Conservation (phyloP, 2,113 vertebrate species). For the Pungitius pungitius region DNA sequence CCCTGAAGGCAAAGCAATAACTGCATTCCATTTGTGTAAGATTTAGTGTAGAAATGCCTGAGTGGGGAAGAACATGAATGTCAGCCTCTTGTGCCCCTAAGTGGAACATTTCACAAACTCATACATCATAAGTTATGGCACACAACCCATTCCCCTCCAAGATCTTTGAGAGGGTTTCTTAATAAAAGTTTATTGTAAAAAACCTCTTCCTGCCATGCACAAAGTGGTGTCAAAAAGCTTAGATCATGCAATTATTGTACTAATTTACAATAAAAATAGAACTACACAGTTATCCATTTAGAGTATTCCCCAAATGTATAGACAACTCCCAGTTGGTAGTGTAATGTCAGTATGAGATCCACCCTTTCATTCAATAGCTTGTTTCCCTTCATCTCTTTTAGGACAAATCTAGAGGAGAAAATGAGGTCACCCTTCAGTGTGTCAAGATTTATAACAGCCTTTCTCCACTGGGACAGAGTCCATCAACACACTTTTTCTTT, state of each 20-base stretch:
- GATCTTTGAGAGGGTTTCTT: background rate
- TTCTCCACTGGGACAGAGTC: constrained; percentile 32
- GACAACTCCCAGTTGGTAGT: constrained; percentile 14
- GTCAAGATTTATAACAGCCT: constrained; percentile 39
- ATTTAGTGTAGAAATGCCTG: constrained; percentile 23
- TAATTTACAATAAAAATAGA: constrained; percentile 56
- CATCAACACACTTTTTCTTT: constrained; percentile 21
- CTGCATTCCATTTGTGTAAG: constrained; percentile 23
- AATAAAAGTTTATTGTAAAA: background rate
- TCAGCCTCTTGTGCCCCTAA: background rate
- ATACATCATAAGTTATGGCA: background rate
- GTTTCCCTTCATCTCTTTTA: constrained; percentile 14
- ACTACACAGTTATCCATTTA: background rate
- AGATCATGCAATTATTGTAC: constrained; percentile 4
- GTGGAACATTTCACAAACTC: constrained; percentile 6
- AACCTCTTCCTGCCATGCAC: background rate
- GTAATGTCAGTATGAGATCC: constrained; percentile 31
- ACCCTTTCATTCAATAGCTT: constrained; percentile 29
- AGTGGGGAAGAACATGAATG: background rate
- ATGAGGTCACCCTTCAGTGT: constrained; percentile 46
- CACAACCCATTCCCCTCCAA: background rate
- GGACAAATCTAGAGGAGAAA: constrained; percentile 49
- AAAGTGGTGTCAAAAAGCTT: constrained; percentile 27
- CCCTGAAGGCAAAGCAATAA: constrained; percentile 34
- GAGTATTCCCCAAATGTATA: constrained; percentile 32